Conservation (phyloP, 2,797 vertebrate genomes). For the Liparis tanakae region DNA sequence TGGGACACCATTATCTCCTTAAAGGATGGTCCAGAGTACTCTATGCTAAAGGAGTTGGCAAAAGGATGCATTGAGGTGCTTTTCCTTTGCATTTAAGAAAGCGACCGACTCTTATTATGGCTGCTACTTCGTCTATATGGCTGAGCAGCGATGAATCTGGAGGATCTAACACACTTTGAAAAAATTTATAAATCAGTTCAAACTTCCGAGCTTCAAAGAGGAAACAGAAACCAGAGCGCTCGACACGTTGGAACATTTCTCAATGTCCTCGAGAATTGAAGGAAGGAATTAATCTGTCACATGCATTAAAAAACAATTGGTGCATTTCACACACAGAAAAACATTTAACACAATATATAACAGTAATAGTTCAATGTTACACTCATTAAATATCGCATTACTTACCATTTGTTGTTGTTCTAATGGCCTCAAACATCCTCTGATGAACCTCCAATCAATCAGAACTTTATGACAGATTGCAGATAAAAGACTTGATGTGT, state of each 20-base stretch:
- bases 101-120: no score
- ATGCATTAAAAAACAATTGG: neutral
- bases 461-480: neutral
- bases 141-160: neutral
- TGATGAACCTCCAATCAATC: neutral
- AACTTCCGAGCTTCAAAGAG: no score
- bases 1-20: no score
- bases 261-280: neutral
- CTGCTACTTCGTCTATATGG: no score
- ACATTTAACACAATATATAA: neutral
- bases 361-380: neutral
- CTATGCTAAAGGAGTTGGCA: no score
- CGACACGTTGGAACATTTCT: neutral
- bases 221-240: no score
- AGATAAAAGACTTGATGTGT: neutral
- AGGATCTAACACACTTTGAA: neutral
- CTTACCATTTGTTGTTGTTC: no score
- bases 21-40: no score
- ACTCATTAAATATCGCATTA: no score
- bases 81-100: no score
- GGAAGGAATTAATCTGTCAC: neutral
- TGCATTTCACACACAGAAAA: neutral
- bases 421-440: neutral
- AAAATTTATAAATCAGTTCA: neutral
- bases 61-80: no score